Evolutionary conservation across 1,140 invertebrate genomes (phyloP).

Genomic region (Euura lappo): DNA sequence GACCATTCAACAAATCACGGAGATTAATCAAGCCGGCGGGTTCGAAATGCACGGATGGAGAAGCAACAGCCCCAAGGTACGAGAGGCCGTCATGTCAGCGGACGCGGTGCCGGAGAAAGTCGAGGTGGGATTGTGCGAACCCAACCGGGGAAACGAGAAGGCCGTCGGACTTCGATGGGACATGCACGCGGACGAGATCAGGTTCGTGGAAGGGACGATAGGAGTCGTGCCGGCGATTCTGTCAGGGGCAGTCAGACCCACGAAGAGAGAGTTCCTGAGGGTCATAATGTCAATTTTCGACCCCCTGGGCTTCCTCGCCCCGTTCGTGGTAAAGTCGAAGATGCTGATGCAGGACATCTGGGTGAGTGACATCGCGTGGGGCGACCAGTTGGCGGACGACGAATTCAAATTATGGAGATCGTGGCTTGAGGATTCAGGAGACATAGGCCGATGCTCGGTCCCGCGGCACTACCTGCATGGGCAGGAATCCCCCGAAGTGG

Average conservation of each 20-base stretch:
- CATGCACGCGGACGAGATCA: not conserved
- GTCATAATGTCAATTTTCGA: slow-evolving; percentile 38
- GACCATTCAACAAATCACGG: slow-evolving; percentile 27
- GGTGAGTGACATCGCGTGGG: slow-evolving; percentile 41
- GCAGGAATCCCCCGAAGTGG: not conserved
- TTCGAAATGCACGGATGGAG: slow-evolving; percentile 18
- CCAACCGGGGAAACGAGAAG: not conserved
- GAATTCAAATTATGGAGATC: not conserved
- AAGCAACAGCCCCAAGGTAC: not conserved
- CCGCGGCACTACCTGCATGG: not conserved
- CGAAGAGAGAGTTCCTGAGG: slow-evolving; percentile 29
- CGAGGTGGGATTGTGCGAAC: not conserved
- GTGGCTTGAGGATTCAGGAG: slow-evolving; percentile 8
- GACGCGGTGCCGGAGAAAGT: not conserved
- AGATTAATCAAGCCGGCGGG: slow-evolving; percentile 25
- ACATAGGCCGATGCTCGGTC: not conserved
- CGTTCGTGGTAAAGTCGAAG: slow-evolving; percentile 34
- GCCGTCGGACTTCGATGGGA: not conserved
- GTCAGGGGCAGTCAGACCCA: slow-evolving; percentile 11
- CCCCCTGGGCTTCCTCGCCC: slow-evolving; percentile 39
- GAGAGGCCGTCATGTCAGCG: slow-evolving; percentile 9
- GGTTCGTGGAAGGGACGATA: not conserved
- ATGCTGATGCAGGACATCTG: slow-evolving; percentile 47
- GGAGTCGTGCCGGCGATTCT: slow-evolving; percentile 9
- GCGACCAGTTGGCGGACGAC: slow-evolving; percentile 25